Evolutionary conservation across 2,797 vertebrate species (phyloP).

Genomic region (Muscicapa striata): DNA sequence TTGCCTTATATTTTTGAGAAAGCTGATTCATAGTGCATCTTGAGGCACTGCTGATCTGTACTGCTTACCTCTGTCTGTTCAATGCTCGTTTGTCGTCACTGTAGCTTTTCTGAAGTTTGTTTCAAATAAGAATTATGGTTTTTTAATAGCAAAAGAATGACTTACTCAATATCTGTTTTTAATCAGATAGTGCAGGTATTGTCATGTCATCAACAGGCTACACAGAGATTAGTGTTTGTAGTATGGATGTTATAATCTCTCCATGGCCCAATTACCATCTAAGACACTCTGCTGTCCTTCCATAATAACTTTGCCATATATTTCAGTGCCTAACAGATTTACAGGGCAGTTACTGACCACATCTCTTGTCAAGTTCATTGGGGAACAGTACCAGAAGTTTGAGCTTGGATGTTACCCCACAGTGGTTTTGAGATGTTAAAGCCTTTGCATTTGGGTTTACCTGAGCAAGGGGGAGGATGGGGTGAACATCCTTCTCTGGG

Average conservation of each 20-base stretch:
- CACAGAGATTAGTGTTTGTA: constrained; percentile 5
- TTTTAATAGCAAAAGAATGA: not conserved
- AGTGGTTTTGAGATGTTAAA: not conserved
- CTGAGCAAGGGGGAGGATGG: not conserved
- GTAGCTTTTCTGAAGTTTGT: not conserved
- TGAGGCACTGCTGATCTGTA: not conserved
- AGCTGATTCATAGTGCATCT: not conserved
- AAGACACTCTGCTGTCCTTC: not conserved
- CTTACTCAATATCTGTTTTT: not conserved
- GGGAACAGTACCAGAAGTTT: not conserved
- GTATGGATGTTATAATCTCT: constrained; percentile 32
- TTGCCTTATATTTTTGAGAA: not conserved
- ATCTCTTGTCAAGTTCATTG: not conserved
- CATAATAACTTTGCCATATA: not conserved
- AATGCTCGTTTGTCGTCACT: not conserved
- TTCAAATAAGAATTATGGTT: not conserved
- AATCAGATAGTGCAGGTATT: not conserved
- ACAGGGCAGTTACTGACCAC: not conserved
- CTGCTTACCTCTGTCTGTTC: not conserved
- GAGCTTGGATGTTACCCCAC: not conserved
- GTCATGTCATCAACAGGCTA: not conserved
- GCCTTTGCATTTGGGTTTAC: not conserved
- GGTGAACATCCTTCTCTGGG: not conserved
- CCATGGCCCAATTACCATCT: not conserved
- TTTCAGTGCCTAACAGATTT: not conserved